These are phyloP conservation scores for Sinosuthora webbiana DNA, from an alignment of 2,113 vertebrate species.

Conservation along the genomic window DNA sequence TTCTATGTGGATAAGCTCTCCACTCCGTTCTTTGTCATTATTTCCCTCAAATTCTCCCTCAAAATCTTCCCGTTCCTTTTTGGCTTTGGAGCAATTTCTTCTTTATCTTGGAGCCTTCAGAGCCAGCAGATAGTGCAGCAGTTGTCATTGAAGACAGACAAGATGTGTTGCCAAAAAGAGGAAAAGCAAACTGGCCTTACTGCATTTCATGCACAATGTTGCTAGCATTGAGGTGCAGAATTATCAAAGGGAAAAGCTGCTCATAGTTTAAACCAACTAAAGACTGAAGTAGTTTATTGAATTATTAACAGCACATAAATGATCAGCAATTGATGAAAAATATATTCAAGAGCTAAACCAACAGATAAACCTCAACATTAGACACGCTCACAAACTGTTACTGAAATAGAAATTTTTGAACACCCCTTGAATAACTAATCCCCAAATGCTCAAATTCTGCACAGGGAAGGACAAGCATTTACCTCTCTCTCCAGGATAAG, in stretches of 20 bases:
- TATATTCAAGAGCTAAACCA: neutral
- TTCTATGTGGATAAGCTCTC: neutral
- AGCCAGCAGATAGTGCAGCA: neutral
- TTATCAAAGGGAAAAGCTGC: neutral
- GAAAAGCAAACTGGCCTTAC: neutral
- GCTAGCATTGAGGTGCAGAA: neutral
- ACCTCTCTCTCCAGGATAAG: neutral
- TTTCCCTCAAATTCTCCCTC: neutral
- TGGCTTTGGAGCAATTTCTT: neutral
- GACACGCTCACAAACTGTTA: neutral
- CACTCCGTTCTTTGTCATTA: neutral
- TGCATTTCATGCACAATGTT: neutral
- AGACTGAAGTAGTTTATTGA: neutral
- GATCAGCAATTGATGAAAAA: neutral
- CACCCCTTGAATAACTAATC: neutral
- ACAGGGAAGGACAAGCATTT: neutral
- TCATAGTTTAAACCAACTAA: neutral
- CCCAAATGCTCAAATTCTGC: neutral
- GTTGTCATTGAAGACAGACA: neutral
- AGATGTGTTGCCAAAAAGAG: neutral
- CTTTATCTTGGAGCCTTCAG: neutral
- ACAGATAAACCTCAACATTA: neutral
- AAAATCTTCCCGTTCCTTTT: neutral
- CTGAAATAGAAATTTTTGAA: neutral
- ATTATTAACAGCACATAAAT: neutral